phyloP scores from a whole-genome alignment of 2,113 vertebrate species.

The Pantherophis guttatus region DNA sequence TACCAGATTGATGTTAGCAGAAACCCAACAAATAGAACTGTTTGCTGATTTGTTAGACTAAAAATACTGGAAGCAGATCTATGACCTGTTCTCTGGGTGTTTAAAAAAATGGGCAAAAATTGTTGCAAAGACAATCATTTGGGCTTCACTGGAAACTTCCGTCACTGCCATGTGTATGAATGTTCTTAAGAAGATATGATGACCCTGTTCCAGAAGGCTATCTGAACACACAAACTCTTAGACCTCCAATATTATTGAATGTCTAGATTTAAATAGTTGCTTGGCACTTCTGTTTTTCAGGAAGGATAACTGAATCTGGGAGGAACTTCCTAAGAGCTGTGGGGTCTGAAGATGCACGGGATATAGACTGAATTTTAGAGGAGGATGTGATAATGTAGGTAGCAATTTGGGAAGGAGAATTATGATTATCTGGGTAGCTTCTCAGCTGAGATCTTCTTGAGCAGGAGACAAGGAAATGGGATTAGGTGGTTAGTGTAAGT shows the following conservation, averaged over 20 bases:
- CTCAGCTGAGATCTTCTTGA: not conserved
- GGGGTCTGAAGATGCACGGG: not conserved
- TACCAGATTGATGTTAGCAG: not conserved
- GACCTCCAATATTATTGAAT: not conserved
- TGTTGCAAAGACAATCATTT: conserved; percentile 19
- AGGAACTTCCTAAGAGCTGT: not conserved
- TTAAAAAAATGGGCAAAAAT: not conserved
- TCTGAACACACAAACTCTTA: not conserved
- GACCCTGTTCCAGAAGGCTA: not conserved
- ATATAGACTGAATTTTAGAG: not conserved
- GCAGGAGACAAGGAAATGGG: not conserved
- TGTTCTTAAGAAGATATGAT: not conserved
- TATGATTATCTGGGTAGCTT: not conserved
- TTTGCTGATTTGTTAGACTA: not conserved
- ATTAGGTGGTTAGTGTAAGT: not conserved
- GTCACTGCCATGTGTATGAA: not conserved
- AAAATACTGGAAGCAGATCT: conserved; percentile 11
- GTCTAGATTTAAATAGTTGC: not conserved
- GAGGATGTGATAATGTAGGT: not conserved
- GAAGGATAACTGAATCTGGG: not conserved
- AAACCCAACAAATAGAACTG: not conserved
- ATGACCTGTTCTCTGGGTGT: not conserved
- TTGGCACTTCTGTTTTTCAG: not conserved
- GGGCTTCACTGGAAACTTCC: not conserved
- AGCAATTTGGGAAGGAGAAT: not conserved